These are phyloP conservation scores for Rhyacophila evoluta DNA, from an alignment of 2,888 invertebrate species.

Conservation along the genomic window DNA sequence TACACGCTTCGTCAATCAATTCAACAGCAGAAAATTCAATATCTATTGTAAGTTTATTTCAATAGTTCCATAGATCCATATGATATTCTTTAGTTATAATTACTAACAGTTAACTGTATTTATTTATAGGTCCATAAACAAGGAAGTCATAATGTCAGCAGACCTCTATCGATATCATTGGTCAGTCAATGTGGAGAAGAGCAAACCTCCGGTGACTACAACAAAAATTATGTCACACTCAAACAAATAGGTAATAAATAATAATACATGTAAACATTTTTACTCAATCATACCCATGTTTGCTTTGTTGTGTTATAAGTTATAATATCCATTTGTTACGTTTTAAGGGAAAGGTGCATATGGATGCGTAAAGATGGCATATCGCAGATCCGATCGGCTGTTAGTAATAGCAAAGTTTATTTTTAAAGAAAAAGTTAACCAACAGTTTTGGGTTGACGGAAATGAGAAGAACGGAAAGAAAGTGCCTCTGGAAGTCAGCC, in stretches of 20 bases:
- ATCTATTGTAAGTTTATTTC: constrained; percentile 59
- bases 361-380: constrained; percentile 79
- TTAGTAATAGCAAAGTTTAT: constrained; percentile 80
- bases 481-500: constrained; percentile 76
- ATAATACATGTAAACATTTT: neutral
- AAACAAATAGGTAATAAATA: constrained; percentile 72
- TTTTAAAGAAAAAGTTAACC: constrained; percentile 75
- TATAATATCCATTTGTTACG: neutral
- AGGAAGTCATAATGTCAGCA: constrained; percentile 60
- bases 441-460: constrained; percentile 74
- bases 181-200: constrained; percentile 71
- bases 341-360: constrained; percentile 74
- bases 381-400: constrained; percentile 71
- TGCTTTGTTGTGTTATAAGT: neutral
- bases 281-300: neutral
- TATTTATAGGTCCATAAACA: constrained; percentile 52
- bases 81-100: neutral
- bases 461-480: constrained; percentile 64
- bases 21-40: constrained; percentile 68
- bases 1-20: constrained; percentile 66
- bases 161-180: constrained; percentile 71
- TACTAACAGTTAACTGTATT: too few species aligned
- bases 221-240: constrained; percentile 71
- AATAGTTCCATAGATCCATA: neutral
- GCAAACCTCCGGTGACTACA: constrained; percentile 70